Evolutionary conservation across 2,113 vertebrate genomes (phyloP), one percentile per base, ranked within the genome.

Genomic region (Crotalus tigris): DNA sequence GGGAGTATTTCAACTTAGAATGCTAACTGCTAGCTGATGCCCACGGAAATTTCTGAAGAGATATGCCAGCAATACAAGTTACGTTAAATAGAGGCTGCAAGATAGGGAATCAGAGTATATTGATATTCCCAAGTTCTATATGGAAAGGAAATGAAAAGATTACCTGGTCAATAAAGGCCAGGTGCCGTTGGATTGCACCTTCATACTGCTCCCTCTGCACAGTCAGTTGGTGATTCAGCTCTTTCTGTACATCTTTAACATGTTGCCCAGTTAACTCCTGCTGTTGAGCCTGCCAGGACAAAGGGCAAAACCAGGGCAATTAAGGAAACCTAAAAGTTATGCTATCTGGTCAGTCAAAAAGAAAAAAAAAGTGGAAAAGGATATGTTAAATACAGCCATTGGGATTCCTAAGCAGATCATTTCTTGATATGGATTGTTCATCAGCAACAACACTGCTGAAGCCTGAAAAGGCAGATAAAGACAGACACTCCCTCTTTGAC

Each of bases 131-230:
- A 61, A 9, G 69, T 12, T 33, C 92, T 13, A 44, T 29, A 26
- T 58, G 51, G 33, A 57, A 89, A 58, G 4, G 13, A 86, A 86
- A 86, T 10, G 46, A 13, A 26, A 54, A 51, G 46, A 1, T 88
- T 96, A 99, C 99, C 99, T 99, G 99, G 96, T 99, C 99, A 0
- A 99, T 99, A 96, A 99, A 99, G 4, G 98, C 91, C 89, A 99
- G 97, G 87, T 99, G 99, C 53, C 99, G 97, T 97, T 99, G 98
- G 95, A 99, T 98, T 15, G 99, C 98, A 88, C 98, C 97, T 95
- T 99, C 99, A 0, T 99, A 99, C 54, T 99, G 99, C 3, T 99
- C 98, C 96, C 98, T 98, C 97, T 99, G 99, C 91, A 98, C 97
- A 93, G 96, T 97, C 88, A 99, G 97, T 96, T 97, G 98, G 46